Conservation (phyloP, 2,888 invertebrate genomes). For the Mimumesa dahlbomi region DNA sequence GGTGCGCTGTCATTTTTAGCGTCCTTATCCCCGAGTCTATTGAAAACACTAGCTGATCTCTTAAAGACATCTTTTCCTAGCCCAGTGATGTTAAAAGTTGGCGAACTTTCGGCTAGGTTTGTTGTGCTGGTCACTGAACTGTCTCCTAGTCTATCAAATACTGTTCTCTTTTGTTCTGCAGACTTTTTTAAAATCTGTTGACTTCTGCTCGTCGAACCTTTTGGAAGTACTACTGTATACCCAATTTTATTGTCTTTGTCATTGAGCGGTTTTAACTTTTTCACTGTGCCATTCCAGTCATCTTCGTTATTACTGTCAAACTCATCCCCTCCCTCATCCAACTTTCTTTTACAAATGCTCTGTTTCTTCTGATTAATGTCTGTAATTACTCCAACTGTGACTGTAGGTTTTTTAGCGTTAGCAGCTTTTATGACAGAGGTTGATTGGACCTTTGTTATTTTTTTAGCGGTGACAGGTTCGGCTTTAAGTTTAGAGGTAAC, state of each 20-base stretch:
- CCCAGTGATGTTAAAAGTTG: slow-evolving; percentile 78
- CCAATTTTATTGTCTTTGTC: slow-evolving; percentile 75
- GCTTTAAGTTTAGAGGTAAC: slow-evolving; percentile 60
- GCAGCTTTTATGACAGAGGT: slow-evolving; percentile 48
- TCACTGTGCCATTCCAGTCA: slow-evolving; percentile 50
- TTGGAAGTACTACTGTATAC: slow-evolving; percentile 81
- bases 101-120: slow-evolving; percentile 66
- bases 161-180: slow-evolving; percentile 78
- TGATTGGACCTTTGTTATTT: slow-evolving; percentile 51
- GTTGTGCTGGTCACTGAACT: slow-evolving; percentile 81
- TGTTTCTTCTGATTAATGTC: slow-evolving; percentile 49
- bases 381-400: slow-evolving; percentile 27
- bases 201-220: slow-evolving; percentile 79
- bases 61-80: slow-evolving; percentile 74
- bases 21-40: slow-evolving; percentile 77
- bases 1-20: slow-evolving; percentile 60
- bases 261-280: slow-evolving; percentile 49
- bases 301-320: slow-evolving; percentile 61
- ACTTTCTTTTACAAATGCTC: slow-evolving; percentile 69
- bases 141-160: slow-evolving; percentile 82
- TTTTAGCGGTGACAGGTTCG: slow-evolving; percentile 45
- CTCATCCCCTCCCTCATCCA: slow-evolving; percentile 29
- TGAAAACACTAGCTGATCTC: slow-evolving; percentile 75
- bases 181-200: slow-evolving; percentile 78
- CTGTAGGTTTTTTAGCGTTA: slow-evolving; percentile 47